Evolutionary conservation across 1,140 invertebrate species (phyloP), one percentile per base, ranked within the genome.

Genomic region (Magallana gigas): DNA sequence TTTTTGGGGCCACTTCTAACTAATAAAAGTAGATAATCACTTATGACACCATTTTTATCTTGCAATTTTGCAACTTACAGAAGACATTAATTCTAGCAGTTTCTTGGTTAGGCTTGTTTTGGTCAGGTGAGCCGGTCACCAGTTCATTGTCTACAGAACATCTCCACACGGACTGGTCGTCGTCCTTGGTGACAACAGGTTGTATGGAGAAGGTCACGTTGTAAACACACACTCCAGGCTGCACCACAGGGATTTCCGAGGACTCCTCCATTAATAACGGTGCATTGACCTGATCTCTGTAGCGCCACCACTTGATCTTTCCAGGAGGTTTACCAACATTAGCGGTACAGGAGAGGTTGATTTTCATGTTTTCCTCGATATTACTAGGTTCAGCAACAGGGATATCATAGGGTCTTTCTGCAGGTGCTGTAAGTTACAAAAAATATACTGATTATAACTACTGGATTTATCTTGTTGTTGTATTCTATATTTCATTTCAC

Each of bases 101-200:
- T 8, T 83, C 57, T 58, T 58, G 48, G 18, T 83, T 57, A 8
- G 81, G 81, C 57, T 83, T 83, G 16, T 83, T 16, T 57, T 8
- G n/a, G 48, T 83, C 56, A 29, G 18, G 68, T 16, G n/a, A 23
- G 12, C 1, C 12, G 18, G 81, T 83, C 81, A 83, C 11, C 81
- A 83, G 81, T 18, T 83, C 56, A n/a, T 83, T 57, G 81, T 83
- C 57, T 8, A 83, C 81, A 16, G 48, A 57, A 83, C 81, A 83
- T 57, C 81, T 57, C 57, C 48, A 57, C 48, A 83, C 81, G 0
- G 48, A 57, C 6, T 83, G 56, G 48, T 83, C 81, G 36, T 83
- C 81, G 11, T 83, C 81, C 14, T 57, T 83, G 16, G 81, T 57
- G 36, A 83, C 57, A 0, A 5, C 8, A 29, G n/a, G 16, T n/a